A percentile compares a stretch with the other conserved stretches of the same genome.
These are phyloP conservation scores for Glareola pratincola DNA, from an alignment of 2,113 vertebrate genomes.

Conservation along the genomic window DNA sequence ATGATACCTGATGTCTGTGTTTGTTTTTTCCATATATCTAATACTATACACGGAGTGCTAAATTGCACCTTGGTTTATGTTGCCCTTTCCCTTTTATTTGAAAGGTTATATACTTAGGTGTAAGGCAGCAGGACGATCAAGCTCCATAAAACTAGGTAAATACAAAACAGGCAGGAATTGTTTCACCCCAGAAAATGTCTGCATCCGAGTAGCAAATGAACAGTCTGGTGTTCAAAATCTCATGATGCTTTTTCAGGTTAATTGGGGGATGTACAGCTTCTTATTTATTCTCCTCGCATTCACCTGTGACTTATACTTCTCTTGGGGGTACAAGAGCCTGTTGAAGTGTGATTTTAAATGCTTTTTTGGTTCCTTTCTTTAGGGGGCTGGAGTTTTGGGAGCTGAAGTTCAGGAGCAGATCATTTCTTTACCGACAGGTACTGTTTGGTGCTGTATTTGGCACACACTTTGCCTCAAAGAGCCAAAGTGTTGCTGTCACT, in stretches of 20 bases:
- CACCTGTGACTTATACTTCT: not conserved
- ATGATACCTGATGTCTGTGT: not conserved
- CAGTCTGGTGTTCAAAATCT: not conserved
- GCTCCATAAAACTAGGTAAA: not conserved
- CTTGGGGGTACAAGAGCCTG: not conserved
- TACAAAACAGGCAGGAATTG: not conserved
- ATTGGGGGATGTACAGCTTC: not conserved
- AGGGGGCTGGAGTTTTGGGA: slow-evolving; percentile 83
- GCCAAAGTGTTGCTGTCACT: rapidly evolving
- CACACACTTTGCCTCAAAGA: not conserved
- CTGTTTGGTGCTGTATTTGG: not conserved
- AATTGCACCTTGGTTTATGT: not conserved
- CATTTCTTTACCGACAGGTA: slow-evolving; percentile 92
- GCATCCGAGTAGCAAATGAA: not conserved
- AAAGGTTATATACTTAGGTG: not conserved
- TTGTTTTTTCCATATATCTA: not conserved
- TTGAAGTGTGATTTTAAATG: not conserved
- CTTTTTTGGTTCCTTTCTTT: not conserved
- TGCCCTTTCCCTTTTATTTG: not conserved
- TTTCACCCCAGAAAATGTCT: not conserved
- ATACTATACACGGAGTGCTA: not conserved
- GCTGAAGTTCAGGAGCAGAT: slow-evolving; percentile 82
- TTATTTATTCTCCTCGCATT: rapidly evolving
- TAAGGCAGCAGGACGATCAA: not conserved
- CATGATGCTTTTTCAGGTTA: not conserved